Evolutionary conservation across 2,888 invertebrate species (phyloP).

Genomic region (Anoplius nigerrimus): DNA sequence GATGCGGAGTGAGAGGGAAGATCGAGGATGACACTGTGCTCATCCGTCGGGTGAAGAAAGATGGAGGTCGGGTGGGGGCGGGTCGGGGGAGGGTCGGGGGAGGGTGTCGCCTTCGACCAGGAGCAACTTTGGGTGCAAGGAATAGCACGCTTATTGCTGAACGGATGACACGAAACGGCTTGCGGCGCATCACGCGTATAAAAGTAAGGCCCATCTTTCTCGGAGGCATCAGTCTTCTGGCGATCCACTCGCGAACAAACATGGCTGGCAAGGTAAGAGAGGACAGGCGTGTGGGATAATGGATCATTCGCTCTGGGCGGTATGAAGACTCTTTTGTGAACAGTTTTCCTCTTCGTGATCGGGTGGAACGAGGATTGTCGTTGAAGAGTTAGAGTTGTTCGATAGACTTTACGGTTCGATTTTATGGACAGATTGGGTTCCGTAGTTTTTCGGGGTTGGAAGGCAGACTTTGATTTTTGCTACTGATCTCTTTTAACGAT

Average conservation of each 20-base stretch:
- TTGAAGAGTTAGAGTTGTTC: too few species aligned
- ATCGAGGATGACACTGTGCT: conserved; percentile 9
- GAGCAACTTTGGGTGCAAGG: conserved; percentile 49
- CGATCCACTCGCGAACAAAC: conserved; percentile 61
- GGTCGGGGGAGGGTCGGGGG: conserved; percentile 43
- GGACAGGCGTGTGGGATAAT: background rate
- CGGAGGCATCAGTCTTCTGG: conserved; percentile 66
- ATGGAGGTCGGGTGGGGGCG: conserved; percentile 42
- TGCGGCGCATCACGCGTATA: conserved; percentile 56
- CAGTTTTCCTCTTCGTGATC: too few species aligned
- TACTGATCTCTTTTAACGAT: too few species aligned
- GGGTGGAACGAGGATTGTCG: too few species aligned
- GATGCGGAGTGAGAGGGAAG: conserved; percentile 9
- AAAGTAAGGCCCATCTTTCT: conserved; percentile 63
- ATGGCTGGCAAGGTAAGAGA: conserved; percentile 65
- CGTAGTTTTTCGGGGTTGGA: too few species aligned
- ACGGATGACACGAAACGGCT: conserved; percentile 53
- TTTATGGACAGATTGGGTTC: too few species aligned
- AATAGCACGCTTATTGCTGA: conserved; percentile 51
- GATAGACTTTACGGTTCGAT: too few species aligned
- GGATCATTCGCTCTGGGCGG: too few species aligned
- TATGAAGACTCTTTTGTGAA: too few species aligned
- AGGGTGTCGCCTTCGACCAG: conserved; percentile 39
- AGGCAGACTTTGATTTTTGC: too few species aligned
- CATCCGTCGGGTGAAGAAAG: conserved; percentile 32